These are phyloP conservation scores for Gastrophysa polygoni DNA, from an alignment of 2,888 invertebrate species.

Conservation along the genomic window DNA sequence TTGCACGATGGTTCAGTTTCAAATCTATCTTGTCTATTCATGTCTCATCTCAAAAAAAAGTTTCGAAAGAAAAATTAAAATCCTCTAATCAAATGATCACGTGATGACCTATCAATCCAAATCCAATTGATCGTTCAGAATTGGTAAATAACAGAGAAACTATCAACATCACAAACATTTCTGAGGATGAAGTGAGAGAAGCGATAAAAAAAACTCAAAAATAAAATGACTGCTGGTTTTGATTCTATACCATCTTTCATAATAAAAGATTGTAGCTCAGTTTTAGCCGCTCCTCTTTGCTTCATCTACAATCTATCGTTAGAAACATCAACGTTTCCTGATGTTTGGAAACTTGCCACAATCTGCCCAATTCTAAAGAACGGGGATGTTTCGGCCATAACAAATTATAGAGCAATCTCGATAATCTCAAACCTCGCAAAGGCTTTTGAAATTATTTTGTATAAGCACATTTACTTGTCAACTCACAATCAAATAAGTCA, in stretches of 20 bases:
- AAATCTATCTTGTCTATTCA: too few relatives aligned
- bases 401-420: too few relatives aligned
- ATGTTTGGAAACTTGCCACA: constrained; percentile 2
- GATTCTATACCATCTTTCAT: constrained; percentile 2
- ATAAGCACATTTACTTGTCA: too few relatives aligned
- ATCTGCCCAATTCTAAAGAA: neutral
- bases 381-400: too few relatives aligned
- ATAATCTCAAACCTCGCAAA: neutral
- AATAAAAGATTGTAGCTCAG: constrained; percentile 3
- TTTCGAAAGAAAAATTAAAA: too few relatives aligned
- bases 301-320: neutral
- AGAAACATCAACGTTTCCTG: constrained; percentile 1
- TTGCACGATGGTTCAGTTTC: too few relatives aligned
- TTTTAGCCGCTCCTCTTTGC: neutral
- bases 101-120: neutral
- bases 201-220: neutral
- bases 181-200: constrained; percentile 7
- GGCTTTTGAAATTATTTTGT: neutral
- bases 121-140: neutral
- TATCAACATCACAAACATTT: neutral
- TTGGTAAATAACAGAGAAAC: neutral
- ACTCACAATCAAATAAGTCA: too few relatives aligned
- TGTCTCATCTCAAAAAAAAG: too few relatives aligned
- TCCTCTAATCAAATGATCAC: too few relatives aligned
- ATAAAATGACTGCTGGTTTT: constrained; percentile 4